phyloP scores from a whole-genome alignment of 92 coral and sea anemone genomes.

The Parazoanthus atlanticus region DNA sequence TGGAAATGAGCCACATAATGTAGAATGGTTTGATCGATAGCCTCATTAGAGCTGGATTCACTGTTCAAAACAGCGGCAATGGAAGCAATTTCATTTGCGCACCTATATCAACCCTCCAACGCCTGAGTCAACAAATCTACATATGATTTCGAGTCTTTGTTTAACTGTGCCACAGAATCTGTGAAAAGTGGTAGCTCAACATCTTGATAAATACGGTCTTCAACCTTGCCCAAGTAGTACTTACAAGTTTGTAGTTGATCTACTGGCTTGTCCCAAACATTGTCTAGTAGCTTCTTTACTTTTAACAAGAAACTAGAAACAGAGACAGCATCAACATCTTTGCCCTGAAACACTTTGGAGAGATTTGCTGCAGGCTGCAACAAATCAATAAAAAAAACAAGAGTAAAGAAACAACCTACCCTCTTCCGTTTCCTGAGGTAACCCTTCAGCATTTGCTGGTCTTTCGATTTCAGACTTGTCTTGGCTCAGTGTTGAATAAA shows the following conservation, averaged over 20 bases:
- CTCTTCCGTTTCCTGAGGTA: conserved; percentile 49
- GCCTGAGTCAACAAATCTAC: conserved; percentile 33
- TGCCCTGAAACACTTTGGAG: conserved; percentile 53
- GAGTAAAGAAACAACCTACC: conserved; percentile 41
- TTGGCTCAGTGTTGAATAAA: conserved; percentile 56
- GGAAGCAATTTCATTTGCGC: conserved; percentile 44
- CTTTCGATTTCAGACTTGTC: conserved; percentile 51
- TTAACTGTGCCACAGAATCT: conserved; percentile 34
- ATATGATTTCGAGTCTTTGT: conserved; percentile 36
- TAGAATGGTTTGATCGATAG: conserved; percentile 9
- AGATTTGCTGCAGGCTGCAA: conserved; percentile 50
- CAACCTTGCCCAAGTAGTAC: conserved; percentile 43
- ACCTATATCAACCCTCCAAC: conserved; percentile 45
- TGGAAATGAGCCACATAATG: conserved; percentile 36
- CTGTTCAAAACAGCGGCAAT: conserved; percentile 47
- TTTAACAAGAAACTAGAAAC: conserved; percentile 38
- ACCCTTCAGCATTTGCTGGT: conserved; percentile 54
- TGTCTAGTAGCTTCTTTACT: conserved; percentile 46
- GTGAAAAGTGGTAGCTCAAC: conserved; percentile 10
- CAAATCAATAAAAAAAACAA: conserved; percentile 54
- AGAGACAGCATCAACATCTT: conserved; percentile 53
- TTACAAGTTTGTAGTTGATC: conserved; percentile 47
- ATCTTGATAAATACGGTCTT: conserved; percentile 52
- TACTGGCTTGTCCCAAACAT: conserved; percentile 15
- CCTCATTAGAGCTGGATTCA: conserved; percentile 40